Conservation (phyloP, 2,113 vertebrate species). For the Pithys albifrons region DNA sequence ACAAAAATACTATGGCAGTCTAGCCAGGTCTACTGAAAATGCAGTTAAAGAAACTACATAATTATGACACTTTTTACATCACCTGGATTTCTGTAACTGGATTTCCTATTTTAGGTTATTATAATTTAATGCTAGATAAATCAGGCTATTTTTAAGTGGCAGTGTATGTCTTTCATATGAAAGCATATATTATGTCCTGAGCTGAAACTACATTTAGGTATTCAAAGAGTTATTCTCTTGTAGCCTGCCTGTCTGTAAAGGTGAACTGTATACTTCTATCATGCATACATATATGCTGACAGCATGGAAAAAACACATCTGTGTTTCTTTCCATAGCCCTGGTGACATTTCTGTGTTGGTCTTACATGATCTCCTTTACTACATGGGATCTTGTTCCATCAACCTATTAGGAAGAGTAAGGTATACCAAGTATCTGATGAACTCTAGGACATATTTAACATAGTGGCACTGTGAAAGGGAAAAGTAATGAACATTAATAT, state of each 20-base stretch:
- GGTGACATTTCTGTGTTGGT: slow-evolving; percentile 75
- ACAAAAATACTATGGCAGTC: background rate
- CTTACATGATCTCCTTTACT: slow-evolving; percentile 70
- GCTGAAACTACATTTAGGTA: background rate
- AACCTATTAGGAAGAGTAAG: slow-evolving; percentile 60
- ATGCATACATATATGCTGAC: slow-evolving; percentile 71
- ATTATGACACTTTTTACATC: background rate
- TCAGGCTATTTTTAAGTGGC: background rate
- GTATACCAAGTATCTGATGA: slow-evolving; percentile 58
- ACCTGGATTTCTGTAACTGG: background rate
- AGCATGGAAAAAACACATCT: slow-evolving; percentile 81
- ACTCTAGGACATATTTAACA: slow-evolving; percentile 52
- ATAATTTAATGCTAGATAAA: background rate
- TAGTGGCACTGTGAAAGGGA: background rate
- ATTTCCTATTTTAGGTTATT: background rate
- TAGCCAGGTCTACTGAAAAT: background rate
- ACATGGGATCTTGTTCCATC: slow-evolving; percentile 79
- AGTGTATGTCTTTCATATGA: background rate
- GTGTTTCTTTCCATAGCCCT: slow-evolving; percentile 83
- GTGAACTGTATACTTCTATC: slow-evolving; percentile 18
- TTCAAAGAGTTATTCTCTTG: slow-evolving; percentile 14
- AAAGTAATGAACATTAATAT: background rate
- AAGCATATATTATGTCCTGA: background rate
- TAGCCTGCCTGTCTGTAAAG: slow-evolving; percentile 53
- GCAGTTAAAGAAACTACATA: background rate